A percentile compares a stretch with the other conserved stretches of the same genome.
phyloP scores from a whole-genome alignment of 2,888 invertebrate genomes.

The Prosopocoilus inquinatus region DNA sequence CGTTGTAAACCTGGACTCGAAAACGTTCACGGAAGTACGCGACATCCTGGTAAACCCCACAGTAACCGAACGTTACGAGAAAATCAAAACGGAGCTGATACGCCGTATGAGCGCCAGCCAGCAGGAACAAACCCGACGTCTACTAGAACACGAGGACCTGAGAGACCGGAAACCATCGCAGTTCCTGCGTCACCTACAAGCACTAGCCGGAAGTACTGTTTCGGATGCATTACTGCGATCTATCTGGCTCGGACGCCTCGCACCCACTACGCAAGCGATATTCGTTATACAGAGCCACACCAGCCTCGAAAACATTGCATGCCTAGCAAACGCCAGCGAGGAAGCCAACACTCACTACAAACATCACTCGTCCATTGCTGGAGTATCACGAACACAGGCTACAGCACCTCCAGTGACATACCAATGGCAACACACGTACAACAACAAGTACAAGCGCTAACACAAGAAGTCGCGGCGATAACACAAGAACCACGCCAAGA shows the following conservation, averaged over 20 bases:
- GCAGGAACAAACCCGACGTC: conserved; percentile 6
- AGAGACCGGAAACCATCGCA: conserved; percentile 20
- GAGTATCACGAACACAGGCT: no score
- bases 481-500: no score
- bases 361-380: no score
- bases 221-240: conserved; percentile 15
- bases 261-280: no score
- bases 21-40: conserved; percentile 12
- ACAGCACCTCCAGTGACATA: no score
- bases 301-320: no score
- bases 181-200: conserved; percentile 15
- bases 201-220: conserved; percentile 16
- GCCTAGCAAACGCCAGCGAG: no score
- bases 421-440: no score
- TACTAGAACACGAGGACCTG: conserved; percentile 16
- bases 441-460: no score
- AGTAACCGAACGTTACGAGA: conserved; percentile 18
- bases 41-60: conserved; percentile 24
- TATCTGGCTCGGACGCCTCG: not conserved
- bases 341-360: no score
- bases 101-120: conserved; percentile 12
- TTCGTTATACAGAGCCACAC: not conserved
- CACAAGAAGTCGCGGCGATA: no score
- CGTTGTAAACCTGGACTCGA: conserved; percentile 2
- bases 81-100: conserved; percentile 32